phyloP scores from a whole-genome alignment of 1,140 invertebrate genomes.

The Drosophila ironensis region DNA sequence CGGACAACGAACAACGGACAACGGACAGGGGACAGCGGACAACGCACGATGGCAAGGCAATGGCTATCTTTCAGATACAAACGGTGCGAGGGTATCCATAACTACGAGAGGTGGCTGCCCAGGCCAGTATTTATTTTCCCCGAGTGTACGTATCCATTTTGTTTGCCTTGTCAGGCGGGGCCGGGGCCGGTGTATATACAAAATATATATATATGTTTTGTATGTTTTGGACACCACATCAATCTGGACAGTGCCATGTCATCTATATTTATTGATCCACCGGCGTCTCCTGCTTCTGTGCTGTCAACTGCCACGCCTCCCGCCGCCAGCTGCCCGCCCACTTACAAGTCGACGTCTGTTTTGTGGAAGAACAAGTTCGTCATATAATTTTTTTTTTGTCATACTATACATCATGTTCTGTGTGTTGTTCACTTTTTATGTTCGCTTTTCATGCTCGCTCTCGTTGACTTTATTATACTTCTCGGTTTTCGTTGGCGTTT shows the following conservation, averaged over 20 bases:
- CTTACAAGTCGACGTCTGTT: slow-evolving; percentile 7
- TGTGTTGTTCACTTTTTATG: slow-evolving; percentile 46
- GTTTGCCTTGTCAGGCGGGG: slow-evolving; percentile 27
- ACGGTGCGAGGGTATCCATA: slow-evolving; percentile 16
- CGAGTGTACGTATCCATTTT: slow-evolving; percentile 30
- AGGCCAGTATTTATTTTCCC: slow-evolving; percentile 1
- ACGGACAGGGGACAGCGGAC: no score
- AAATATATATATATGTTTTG: no score
- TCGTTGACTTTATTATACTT: slow-evolving; percentile 4
- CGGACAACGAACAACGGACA: no score
- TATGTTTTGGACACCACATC: slow-evolving; percentile 51
- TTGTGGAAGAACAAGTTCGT: slow-evolving; percentile 57
- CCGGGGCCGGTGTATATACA: slow-evolving; percentile 9
- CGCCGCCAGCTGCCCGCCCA: background rate
- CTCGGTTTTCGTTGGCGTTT: background rate
- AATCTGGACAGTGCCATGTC: slow-evolving; percentile 74
- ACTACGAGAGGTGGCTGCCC: slow-evolving; percentile 9
- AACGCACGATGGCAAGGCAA: background rate
- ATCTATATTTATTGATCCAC: slow-evolving; percentile 79
- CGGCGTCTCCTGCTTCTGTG: slow-evolving; percentile 59
- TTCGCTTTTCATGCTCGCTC: slow-evolving; percentile 39
- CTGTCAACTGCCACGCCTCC: background rate
- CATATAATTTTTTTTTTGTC: slow-evolving; percentile 26
- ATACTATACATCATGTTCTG: slow-evolving; percentile 1
- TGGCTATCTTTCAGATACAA: slow-evolving; percentile 33